phyloP scores from a whole-genome alignment of 2,113 vertebrate species.

The Pangasianodon hypophthalmus region DNA sequence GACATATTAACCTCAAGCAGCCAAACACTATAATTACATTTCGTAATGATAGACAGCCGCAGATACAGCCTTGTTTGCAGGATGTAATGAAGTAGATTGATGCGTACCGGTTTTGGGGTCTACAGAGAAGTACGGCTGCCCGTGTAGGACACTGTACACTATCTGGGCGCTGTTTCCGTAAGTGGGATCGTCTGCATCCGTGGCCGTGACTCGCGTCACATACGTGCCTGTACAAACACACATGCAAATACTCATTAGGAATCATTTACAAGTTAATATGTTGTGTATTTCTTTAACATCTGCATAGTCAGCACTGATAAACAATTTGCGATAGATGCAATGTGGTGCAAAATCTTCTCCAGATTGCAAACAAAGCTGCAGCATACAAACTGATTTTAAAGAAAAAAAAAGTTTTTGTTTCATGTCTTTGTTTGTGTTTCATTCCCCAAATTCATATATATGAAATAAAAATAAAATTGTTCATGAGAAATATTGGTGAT shows the following conservation, averaged over 20 bases:
- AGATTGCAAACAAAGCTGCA: not conserved
- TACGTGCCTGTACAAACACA: slow-evolving; percentile 62
- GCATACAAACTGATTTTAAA: not conserved
- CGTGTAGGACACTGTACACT: slow-evolving; percentile 70
- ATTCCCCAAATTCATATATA: not conserved
- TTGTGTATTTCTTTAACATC: not conserved
- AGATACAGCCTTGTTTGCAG: not conserved
- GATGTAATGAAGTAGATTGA: not conserved
- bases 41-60: not conserved
- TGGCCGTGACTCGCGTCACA: slow-evolving; percentile 68
- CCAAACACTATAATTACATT: not conserved
- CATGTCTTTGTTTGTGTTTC: not conserved
- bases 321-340: not conserved
- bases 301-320: not conserved
- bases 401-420: not conserved
- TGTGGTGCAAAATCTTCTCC: not conserved
- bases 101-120: slow-evolving; percentile 56
- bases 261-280: not conserved
- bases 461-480: not conserved
- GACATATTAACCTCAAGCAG: not conserved
- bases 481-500: not conserved
- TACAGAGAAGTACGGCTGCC: slow-evolving; percentile 62
- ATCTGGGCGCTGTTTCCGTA: slow-evolving; percentile 72
- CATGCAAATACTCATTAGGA: not conserved
- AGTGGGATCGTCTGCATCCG: slow-evolving; percentile 70